Conservation (phyloP, 2,797 vertebrate species). For the Somateria mollissima region DNA sequence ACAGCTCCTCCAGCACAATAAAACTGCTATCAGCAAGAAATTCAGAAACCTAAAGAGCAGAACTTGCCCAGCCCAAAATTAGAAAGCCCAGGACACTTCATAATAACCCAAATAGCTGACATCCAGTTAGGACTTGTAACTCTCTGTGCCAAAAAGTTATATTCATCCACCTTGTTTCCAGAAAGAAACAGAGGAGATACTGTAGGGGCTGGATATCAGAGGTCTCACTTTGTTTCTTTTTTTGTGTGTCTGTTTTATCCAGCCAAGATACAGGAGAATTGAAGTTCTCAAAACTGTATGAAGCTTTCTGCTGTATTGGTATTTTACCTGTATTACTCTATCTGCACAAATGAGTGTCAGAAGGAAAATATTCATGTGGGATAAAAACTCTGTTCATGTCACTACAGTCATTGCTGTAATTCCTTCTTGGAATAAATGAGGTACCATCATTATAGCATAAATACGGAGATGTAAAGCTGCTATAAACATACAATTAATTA, state of each 20-base stretch:
- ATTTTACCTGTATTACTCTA: not conserved
- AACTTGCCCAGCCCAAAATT: not conserved
- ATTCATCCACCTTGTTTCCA: not conserved
- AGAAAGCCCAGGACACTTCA: not conserved
- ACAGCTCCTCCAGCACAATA: not conserved
- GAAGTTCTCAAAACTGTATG: not conserved
- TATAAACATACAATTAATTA: not conserved
- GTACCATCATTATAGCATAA: not conserved
- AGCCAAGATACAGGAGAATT: not conserved
- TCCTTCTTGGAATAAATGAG: not conserved
- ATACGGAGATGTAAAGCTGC: not conserved
- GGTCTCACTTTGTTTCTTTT: not conserved
- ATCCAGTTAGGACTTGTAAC: not conserved
- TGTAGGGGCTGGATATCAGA: not conserved
- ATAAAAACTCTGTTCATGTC: not conserved
- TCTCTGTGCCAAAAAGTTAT: not conserved
- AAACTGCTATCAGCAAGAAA: not conserved
- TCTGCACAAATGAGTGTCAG: not conserved
- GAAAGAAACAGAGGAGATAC: slow-evolving; percentile 10
- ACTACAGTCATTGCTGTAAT: not conserved
- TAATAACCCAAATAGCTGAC: not conserved
- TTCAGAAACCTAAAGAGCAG: not conserved
- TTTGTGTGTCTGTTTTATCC: not conserved
- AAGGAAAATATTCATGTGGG: not conserved
- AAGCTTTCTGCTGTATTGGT: not conserved